A percentile compares a stretch with the other conserved stretches of the same genome.
Conservation (phyloP, 2,797 vertebrate genomes). For the Danionella dracula region DNA sequence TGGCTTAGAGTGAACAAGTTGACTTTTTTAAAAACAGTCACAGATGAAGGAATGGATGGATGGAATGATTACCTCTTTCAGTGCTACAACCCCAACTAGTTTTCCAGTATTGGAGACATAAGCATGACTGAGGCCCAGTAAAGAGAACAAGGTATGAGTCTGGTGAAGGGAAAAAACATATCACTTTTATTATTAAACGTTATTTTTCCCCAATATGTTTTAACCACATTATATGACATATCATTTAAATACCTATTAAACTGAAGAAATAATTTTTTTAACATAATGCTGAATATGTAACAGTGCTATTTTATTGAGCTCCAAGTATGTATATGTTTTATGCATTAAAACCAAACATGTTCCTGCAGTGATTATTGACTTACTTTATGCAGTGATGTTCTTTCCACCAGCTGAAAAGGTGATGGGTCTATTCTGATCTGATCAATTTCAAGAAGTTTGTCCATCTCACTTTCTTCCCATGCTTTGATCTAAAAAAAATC, state of each 20-base stretch:
- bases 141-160: constrained; percentile 91
- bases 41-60: background rate
- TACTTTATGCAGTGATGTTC: constrained; percentile 91
- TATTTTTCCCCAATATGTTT: too few relatives aligned
- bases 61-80: constrained; percentile 79
- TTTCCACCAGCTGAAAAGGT: constrained; percentile 93
- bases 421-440: constrained; percentile 87
- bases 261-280: too few relatives aligned
- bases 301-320: too few relatives aligned
- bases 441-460: constrained; percentile 81
- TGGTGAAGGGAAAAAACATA: constrained; percentile 43
- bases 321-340: too few relatives aligned
- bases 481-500: constrained; percentile 73
- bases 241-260: too few relatives aligned
- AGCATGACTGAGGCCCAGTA: constrained; percentile 87
- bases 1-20: too few relatives aligned
- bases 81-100: constrained; percentile 85
- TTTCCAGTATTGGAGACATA: constrained; percentile 93
- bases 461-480: constrained; percentile 85
- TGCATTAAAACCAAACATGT: too few relatives aligned
- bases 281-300: too few relatives aligned
- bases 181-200: background rate
- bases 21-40: too few relatives aligned
- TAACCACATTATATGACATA: too few relatives aligned
- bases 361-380: too few relatives aligned